Evolutionary conservation across 2,888 invertebrate genomes (phyloP).

Genomic region (Amblyjoppa fuscipennis): DNA sequence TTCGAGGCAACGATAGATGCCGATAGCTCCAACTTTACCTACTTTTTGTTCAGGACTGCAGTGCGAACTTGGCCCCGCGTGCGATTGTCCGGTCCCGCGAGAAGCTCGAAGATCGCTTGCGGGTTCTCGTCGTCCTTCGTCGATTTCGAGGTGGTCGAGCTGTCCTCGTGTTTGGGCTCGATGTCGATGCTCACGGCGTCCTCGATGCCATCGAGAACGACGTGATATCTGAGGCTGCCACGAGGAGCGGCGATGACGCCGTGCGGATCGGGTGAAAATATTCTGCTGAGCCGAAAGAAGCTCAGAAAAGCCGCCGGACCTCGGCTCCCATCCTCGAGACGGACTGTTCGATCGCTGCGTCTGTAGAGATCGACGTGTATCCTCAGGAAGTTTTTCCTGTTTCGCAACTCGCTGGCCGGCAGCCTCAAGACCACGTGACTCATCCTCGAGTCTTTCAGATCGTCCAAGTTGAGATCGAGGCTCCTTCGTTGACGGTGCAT

Average conservation of each 20-base stretch:
- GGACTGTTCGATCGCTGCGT: constrained; percentile 64
- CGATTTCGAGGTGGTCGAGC: not conserved
- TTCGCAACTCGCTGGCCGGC: constrained; percentile 85
- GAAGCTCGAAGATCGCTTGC: constrained; percentile 51
- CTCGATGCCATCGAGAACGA: constrained; percentile 70
- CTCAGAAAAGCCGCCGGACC: not conserved
- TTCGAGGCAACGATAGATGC: not conserved
- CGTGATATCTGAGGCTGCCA: constrained; percentile 76
- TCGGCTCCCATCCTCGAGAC: constrained; percentile 38
- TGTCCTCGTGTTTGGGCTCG: constrained; percentile 32
- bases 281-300: constrained; percentile 39
- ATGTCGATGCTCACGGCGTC: constrained; percentile 76
- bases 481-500: constrained; percentile 85
- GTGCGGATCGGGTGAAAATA: constrained; percentile 68
- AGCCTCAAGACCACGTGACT: constrained; percentile 91
- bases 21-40: not conserved
- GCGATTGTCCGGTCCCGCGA: constrained; percentile 2
- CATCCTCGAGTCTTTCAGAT: constrained; percentile 87
- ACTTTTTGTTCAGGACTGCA: constrained; percentile 24
- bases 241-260: constrained; percentile 63
- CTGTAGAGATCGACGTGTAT: constrained; percentile 74
- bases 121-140: constrained; percentile 26
- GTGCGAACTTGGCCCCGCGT: constrained; percentile 53
- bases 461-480: constrained; percentile 88
- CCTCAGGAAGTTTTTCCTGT: constrained; percentile 86